Conservation (phyloP, 2,888 invertebrate genomes). For the Maniola hyperantus region DNA sequence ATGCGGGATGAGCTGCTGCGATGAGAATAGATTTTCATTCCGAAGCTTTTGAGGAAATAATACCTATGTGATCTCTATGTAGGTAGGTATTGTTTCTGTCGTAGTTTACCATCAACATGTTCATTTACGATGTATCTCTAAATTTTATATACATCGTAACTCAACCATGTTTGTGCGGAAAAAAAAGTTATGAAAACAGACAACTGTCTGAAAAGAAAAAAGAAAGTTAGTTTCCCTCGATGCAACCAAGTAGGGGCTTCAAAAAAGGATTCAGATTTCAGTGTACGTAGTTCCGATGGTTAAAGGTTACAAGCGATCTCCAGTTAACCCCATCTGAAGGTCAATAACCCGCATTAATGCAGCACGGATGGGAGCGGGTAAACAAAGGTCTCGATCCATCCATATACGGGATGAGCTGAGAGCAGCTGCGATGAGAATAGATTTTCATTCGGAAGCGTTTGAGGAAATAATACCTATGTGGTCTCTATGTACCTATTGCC, state of each 20-base stretch:
- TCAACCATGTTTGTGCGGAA: too few relatives aligned
- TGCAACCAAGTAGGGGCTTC: conserved; percentile 5
- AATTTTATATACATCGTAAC: too few relatives aligned
- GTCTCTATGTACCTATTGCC: background rate
- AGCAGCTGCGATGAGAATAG: conserved; percentile 28
- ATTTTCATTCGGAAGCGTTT: conserved; percentile 30
- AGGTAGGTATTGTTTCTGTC: background rate
- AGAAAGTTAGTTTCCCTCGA: background rate
- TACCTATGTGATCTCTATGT: background rate
- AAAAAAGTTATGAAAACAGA: background rate
- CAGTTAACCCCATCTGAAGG: conserved; percentile 31
- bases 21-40: conserved; percentile 33
- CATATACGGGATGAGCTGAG: conserved; percentile 24
- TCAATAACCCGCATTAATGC: conserved; percentile 41
- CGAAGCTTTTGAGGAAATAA: conserved; percentile 26
- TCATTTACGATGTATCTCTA: too few relatives aligned
- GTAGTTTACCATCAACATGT: background rate
- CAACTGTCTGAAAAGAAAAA: background rate
- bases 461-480: conserved; percentile 6
- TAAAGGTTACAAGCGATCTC: conserved; percentile 15
- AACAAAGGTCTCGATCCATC: conserved; percentile 46
- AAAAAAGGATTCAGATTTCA: conserved; percentile 1
- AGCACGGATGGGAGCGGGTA: conserved; percentile 48
- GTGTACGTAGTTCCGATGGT: background rate
- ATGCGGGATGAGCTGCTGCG: conserved; percentile 23